Percentiles rank a stretch among this genome's conserved stretches.
phyloP scores from a whole-genome alignment of 2,797 vertebrate genomes.

The Synanceia verrucosa region DNA sequence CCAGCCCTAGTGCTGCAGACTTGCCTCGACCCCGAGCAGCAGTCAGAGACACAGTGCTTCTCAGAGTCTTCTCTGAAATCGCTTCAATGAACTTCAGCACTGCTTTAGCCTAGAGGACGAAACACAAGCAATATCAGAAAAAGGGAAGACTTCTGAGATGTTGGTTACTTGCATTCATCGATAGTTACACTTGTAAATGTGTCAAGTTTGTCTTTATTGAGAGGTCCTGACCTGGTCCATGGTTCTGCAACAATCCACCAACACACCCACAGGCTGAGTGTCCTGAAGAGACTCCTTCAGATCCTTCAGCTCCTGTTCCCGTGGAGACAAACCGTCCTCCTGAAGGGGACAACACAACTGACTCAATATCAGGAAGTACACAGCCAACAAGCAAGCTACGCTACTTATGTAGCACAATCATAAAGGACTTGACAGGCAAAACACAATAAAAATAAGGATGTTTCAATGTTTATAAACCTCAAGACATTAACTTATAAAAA shows the following conservation, averaged over 20 bases:
- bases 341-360: conserved; percentile 32
- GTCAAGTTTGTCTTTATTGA: background rate
- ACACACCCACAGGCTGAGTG: conserved; percentile 94
- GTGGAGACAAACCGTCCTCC: conserved; percentile 87
- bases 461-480: background rate
- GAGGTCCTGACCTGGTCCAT: conserved; percentile 89
- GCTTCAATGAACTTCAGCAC: conserved; percentile 97
- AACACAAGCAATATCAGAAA: background rate
- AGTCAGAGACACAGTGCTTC: conserved; percentile 93
- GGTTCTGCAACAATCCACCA: conserved; percentile 94
- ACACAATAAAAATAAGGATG: background rate
- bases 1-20: conserved; percentile 94
- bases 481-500: background rate
- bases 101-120: conserved; percentile 87
- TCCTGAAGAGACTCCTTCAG: conserved; percentile 94
- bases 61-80: conserved; percentile 95
- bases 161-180: background rate
- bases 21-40: conserved; percentile 96
- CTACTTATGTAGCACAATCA: no score
- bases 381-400: background rate
- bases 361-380: background rate
- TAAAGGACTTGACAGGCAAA: no score
- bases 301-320: conserved; percentile 90
- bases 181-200: background rate
- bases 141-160: background rate